Evolutionary conservation across 2,113 vertebrate species (phyloP).

Genomic region (Cynocephalus volans): DNA sequence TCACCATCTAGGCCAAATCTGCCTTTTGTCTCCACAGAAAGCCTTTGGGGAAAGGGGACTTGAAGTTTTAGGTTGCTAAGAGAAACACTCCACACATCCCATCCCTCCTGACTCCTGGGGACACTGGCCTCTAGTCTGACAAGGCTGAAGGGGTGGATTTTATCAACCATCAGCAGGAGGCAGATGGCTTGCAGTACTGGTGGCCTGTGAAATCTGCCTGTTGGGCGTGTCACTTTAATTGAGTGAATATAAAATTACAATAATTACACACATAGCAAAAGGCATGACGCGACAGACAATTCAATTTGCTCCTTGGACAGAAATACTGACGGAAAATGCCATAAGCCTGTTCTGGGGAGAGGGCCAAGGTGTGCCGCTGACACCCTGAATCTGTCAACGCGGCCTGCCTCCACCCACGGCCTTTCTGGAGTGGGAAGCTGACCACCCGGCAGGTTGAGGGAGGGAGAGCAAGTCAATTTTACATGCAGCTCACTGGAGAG

Average conservation of each 20-base stretch:
- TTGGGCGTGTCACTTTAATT: neutral
- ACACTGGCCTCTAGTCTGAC: neutral
- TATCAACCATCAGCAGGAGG: rapidly evolving
- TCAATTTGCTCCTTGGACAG: conserved; percentile 19
- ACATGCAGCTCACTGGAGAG: neutral
- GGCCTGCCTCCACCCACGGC: neutral
- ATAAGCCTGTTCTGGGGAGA: neutral
- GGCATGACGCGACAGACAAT: neutral
- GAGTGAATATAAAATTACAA: conserved; percentile 63
- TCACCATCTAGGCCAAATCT: neutral
- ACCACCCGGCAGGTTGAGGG: neutral
- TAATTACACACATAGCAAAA: conserved; percentile 51
- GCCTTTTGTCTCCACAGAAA: neutral
- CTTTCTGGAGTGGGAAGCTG: neutral
- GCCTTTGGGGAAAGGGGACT: neutral
- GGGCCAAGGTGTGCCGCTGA: neutral
- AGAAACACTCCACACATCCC: neutral
- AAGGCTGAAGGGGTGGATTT: neutral
- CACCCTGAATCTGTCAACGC: rapidly evolving
- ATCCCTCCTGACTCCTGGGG: neutral
- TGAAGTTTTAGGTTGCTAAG: neutral
- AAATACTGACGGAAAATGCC: neutral
- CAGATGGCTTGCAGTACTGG: neutral
- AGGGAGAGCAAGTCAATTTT: neutral
- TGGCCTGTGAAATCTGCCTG: neutral